Conservation (phyloP, 2,113 vertebrate genomes). For the Loxodonta africana region DNA sequence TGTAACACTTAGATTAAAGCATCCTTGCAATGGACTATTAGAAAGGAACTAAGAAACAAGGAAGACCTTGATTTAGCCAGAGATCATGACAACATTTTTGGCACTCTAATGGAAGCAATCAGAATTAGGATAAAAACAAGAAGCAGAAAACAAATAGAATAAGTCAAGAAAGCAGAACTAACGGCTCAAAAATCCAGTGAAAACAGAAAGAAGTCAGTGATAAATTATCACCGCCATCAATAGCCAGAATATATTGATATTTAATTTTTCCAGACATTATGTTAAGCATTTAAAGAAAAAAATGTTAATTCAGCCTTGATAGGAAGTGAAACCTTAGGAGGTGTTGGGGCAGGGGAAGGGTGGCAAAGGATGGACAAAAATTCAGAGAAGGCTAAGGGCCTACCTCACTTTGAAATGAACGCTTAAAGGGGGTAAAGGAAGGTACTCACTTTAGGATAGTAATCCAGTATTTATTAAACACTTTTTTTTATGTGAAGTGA, state of each 20-base stretch:
- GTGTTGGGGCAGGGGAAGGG: neutral
- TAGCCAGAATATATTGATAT: neutral
- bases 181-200: neutral
- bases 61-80: neutral
- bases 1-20: constrained; percentile 28
- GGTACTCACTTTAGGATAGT: neutral
- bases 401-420: neutral
- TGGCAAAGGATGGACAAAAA: neutral
- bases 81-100: neutral
- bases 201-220: constrained; percentile 22
- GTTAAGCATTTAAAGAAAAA: neutral
- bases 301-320: neutral
- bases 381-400: neutral
- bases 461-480: neutral
- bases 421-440: neutral
- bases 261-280: neutral
- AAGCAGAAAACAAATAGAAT: constrained; percentile 10
- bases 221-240: neutral
- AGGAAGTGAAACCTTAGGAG: constrained; percentile 4
- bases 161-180: neutral
- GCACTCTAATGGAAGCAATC: neutral
- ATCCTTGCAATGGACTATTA: neutral
- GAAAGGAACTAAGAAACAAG: neutral
- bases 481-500: neutral
- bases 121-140: constrained; percentile 42